These are phyloP conservation scores for Brachystomella parvula DNA, from an alignment of 1,140 invertebrate species.

Conservation along the genomic window DNA sequence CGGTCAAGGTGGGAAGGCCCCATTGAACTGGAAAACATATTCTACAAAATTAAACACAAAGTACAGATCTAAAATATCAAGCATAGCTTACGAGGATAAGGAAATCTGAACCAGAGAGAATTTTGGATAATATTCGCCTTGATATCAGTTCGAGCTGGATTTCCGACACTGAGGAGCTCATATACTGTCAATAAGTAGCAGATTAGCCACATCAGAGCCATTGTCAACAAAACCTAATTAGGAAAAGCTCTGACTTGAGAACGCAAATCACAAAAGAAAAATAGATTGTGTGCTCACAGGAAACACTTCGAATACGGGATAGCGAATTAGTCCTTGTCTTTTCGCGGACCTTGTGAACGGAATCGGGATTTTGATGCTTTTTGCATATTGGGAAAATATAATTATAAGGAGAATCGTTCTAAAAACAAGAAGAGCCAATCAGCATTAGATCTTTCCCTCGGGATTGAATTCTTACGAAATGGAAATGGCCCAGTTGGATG, in stretches of 20 bases:
- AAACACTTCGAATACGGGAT: slow-evolving; percentile 71
- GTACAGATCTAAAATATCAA: too few relatives aligned
- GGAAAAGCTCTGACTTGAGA: neutral
- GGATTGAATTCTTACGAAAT: slow-evolving; percentile 52
- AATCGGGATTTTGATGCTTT: slow-evolving; percentile 58
- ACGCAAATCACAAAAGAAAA: too few relatives aligned
- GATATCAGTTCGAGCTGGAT: slow-evolving; percentile 68
- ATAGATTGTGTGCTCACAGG: slow-evolving; percentile 65
- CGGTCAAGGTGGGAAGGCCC: slow-evolving; percentile 67
- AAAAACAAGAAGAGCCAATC: slow-evolving; percentile 50
- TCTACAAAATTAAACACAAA: too few relatives aligned
- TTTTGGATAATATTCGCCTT: slow-evolving; percentile 62
- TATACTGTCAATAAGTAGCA: slow-evolving; percentile 65
- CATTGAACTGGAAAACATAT: slow-evolving; percentile 59
- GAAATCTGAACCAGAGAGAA: slow-evolving; percentile 68
- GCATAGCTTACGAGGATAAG: slow-evolving; percentile 47
- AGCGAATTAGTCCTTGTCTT: slow-evolving; percentile 53
- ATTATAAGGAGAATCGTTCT: slow-evolving; percentile 73
- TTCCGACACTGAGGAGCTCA: slow-evolving; percentile 55
- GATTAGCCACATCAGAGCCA: slow-evolving; percentile 68
- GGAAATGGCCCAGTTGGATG: slow-evolving; percentile 72
- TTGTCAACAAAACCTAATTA: slow-evolving; percentile 65
- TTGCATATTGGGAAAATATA: slow-evolving; percentile 71
- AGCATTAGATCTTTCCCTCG: neutral
- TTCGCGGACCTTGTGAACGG: slow-evolving; percentile 50